These are phyloP conservation scores for Hoplostethus atlanticus DNA, from an alignment of 2,797 vertebrate genomes.

Conservation along the genomic window DNA sequence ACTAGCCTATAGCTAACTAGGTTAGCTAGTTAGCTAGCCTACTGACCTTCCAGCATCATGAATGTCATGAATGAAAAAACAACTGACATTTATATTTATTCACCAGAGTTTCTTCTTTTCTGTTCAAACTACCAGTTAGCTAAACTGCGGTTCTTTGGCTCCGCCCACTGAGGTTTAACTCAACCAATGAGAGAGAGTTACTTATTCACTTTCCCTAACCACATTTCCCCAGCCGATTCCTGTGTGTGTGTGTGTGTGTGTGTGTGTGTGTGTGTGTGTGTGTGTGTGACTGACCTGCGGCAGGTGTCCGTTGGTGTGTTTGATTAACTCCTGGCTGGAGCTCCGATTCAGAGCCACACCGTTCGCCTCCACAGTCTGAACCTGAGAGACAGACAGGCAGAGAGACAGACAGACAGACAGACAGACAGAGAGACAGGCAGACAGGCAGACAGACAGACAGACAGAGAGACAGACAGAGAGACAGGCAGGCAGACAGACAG, in stretches of 20 bases:
- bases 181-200: too few relatives aligned
- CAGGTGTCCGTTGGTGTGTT: conserved; percentile 81
- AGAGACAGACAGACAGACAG: neutral
- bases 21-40: too few relatives aligned
- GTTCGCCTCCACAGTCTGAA: conserved; percentile 60
- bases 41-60: too few relatives aligned
- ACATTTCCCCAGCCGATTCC: too few relatives aligned
- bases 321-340: conserved; percentile 49
- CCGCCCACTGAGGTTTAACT: too few relatives aligned
- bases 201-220: too few relatives aligned
- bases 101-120: too few relatives aligned
- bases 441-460: neutral
- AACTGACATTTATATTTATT: too few relatives aligned
- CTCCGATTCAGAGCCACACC: conserved; percentile 62
- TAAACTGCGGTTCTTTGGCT: too few relatives aligned
- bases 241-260: conserved; percentile 2
- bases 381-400: conserved; percentile 24
- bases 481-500: neutral
- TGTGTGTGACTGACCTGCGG: conserved; percentile 72
- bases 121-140: too few relatives aligned
- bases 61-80: too few relatives aligned
- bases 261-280: conserved; percentile 2
- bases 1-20: too few relatives aligned
- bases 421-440: neutral
- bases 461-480: neutral